Base-by-base conservation (phyloP, 35 echinoderm and acorn worm genomes). In the Anneissia japonica region DNA sequence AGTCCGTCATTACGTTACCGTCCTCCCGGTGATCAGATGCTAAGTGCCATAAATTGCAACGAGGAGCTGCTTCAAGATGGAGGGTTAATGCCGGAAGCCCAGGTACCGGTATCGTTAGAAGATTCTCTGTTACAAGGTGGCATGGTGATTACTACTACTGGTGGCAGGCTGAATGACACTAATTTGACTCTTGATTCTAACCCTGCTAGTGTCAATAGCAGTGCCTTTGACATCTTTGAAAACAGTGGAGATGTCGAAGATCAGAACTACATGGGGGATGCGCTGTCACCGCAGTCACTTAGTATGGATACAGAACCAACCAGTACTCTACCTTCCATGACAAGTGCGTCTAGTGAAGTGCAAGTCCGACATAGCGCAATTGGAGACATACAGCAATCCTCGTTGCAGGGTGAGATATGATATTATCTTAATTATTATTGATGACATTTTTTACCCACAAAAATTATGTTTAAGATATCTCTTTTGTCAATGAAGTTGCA, bases 1-100 rank as follows among this genome's bases (percentile, higher is more conserved):
- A 64, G 51, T 23, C 51, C 51, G 19, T 9, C 51, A 23, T 64
- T 64, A 23, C 51, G 51, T 23, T 81, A 81, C 36, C 34, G 79
- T 38, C 79, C 79, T 37, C 35, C 79, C 23, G 79, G 35, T 81
- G 79, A 81, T 40, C 79, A 81, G 36, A 81, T 81, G 79, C 36
- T 81, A 39, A 81, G 79, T 40, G 79, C 79, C 38, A 36, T 81
- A 29, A 81, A 81, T 39, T 81, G 38, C 37, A 81, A 81, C 38
- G 79, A 81, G 16, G 79, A 81, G 14, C 37, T 81, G n/a, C 26
- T 81, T 10, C 79, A 35, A 81, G 79, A 81, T 40, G 32, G 34
- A 38, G 79, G 79, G 38, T 39, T 81, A 9, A 81, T 81, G 79
- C 35, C 35, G 17, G 79, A 81, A 9, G 38, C 35, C 3, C 35